phyloP scores from a whole-genome alignment of 2,113 vertebrate species.

The Scatophagus argus region DNA sequence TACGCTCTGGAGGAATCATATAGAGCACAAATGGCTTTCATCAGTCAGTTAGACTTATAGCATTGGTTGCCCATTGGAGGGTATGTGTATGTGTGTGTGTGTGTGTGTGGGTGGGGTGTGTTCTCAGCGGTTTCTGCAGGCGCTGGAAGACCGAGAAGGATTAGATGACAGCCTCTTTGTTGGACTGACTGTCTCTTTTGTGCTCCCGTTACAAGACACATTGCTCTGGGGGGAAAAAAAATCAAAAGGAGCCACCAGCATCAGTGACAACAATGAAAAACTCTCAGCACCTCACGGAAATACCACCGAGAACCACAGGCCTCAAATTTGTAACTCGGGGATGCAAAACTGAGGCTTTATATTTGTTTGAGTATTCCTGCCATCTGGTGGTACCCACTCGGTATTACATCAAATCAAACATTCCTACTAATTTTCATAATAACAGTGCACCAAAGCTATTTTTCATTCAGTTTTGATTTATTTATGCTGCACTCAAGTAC shows the following conservation, averaged over 20 bases:
- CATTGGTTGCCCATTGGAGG: slow-evolving; percentile 63
- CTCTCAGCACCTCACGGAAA: background rate
- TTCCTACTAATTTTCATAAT: background rate
- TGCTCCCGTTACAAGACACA: slow-evolving; percentile 22
- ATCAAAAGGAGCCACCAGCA: slow-evolving; percentile 1
- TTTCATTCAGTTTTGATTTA: no score
- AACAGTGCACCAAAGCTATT: background rate
- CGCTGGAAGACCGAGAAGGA: background rate
- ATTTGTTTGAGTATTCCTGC: slow-evolving; percentile 21
- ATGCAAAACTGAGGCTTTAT: background rate
- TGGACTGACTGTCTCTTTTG: slow-evolving; percentile 17
- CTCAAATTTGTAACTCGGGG: background rate
- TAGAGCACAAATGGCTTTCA: slow-evolving; percentile 69
- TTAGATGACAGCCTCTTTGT: slow-evolving; percentile 44
- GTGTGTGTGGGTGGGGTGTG: no score
- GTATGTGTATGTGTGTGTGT: no score
- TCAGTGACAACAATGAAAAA: background rate
- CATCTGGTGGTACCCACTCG: slow-evolving; percentile 52
- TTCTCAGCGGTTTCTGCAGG: slow-evolving; percentile 19
- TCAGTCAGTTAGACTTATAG: slow-evolving; percentile 68
- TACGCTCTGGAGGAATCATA: slow-evolving; percentile 64
- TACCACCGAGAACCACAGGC: background rate
- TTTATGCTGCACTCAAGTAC: no score
- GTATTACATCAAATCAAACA: slow-evolving; percentile 7
- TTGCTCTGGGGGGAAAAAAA: background rate